phyloP scores from a whole-genome alignment of 2,113 vertebrate species.

The Heterotilapia buettikoferi region DNA sequence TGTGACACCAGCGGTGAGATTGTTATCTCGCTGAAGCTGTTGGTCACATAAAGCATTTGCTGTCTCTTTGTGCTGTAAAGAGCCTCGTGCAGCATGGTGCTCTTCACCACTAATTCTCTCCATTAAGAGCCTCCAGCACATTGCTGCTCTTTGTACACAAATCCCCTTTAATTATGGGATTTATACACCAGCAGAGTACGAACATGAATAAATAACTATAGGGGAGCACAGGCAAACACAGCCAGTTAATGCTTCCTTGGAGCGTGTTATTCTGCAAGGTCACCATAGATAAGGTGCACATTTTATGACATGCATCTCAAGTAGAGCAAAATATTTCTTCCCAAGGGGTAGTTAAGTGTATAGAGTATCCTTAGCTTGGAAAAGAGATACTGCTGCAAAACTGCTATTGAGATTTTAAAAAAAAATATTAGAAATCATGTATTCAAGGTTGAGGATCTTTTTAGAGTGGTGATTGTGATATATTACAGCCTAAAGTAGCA shows the following conservation, averaged over 20 bases:
- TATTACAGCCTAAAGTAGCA: neutral
- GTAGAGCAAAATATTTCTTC: constrained; percentile 18
- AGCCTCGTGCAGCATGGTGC: neutral
- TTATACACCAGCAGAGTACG: constrained; percentile 43
- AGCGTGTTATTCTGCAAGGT: constrained; percentile 53
- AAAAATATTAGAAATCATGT: neutral
- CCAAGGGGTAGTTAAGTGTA: neutral
- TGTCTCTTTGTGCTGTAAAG: neutral
- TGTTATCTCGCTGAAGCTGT: constrained; percentile 11
- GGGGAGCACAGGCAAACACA: constrained; percentile 33
- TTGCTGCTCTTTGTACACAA: constrained; percentile 62
- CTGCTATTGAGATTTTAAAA: neutral
- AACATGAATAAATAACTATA: constrained; percentile 62
- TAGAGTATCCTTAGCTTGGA: neutral
- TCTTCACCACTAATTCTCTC: constrained; percentile 43
- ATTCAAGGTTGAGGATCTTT: neutral
- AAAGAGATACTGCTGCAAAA: neutral
- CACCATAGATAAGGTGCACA: constrained; percentile 28
- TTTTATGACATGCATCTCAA: constrained; percentile 33
- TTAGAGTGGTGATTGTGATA: neutral
- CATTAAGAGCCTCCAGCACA: constrained; percentile 47
- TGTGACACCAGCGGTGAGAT: constrained; percentile 7
- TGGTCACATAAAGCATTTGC: neutral
- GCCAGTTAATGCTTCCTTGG: constrained; percentile 28
- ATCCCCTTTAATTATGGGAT: constrained; percentile 69